phyloP scores from a whole-genome alignment of 1,140 invertebrate species.

The Drosophila cardini region DNA sequence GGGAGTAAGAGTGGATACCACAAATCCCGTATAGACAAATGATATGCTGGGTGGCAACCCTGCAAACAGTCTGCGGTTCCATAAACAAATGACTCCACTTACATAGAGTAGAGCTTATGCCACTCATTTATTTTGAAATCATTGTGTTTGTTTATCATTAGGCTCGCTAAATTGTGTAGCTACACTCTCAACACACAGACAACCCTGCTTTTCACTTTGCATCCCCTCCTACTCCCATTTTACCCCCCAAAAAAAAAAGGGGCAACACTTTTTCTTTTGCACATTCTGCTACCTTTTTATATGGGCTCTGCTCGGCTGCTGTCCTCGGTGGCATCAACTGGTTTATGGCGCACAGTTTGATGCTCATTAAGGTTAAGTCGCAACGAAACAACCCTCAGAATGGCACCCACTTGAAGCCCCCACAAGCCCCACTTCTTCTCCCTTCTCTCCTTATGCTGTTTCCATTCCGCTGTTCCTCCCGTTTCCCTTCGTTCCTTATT shows the following conservation, averaged over 20 bases:
- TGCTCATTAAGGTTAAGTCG: slow-evolving; percentile 59
- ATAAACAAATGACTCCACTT: slow-evolving; percentile 52
- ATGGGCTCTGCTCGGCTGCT: slow-evolving; percentile 11
- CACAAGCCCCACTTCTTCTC: neutral
- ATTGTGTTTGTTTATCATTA: slow-evolving; percentile 59
- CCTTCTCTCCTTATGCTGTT: too few relatives aligned
- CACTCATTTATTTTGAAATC: slow-evolving; percentile 56
- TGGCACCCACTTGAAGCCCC: slow-evolving; percentile 39
- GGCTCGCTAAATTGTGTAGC: slow-evolving; percentile 25
- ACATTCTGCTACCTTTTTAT: slow-evolving; percentile 4
- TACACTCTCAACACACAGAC: neutral
- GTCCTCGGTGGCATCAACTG: slow-evolving; percentile 31
- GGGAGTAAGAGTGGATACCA: neutral
- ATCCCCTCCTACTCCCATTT: neutral
- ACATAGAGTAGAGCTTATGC: slow-evolving; percentile 45
- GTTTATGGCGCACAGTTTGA: slow-evolving; percentile 57
- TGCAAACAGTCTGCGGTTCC: slow-evolving; percentile 39
- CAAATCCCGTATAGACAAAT: slow-evolving; percentile 48
- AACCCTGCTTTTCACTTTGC: neutral
- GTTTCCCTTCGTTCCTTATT: neutral
- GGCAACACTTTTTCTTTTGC: slow-evolving; percentile 34
- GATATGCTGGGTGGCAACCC: slow-evolving; percentile 15
- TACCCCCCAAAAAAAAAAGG: neutral
- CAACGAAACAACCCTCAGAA: slow-evolving; percentile 43
- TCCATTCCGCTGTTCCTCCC: neutral